phyloP scores from a whole-genome alignment of 2,113 vertebrate species.

The Pipa parva region DNA sequence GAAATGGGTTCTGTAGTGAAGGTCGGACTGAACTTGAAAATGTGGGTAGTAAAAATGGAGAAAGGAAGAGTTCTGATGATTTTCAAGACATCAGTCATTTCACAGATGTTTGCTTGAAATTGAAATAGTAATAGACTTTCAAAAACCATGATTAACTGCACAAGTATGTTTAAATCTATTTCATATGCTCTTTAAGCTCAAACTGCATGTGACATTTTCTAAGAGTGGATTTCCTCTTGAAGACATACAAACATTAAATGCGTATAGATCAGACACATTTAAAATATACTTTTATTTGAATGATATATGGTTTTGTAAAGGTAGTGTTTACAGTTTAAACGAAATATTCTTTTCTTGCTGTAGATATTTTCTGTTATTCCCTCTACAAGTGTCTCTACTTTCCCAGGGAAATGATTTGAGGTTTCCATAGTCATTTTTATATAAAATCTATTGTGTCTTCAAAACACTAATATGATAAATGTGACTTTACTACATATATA shows the following conservation, averaged over 20 bases:
- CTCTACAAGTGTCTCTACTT: not conserved
- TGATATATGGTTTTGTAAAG: slow-evolving; percentile 28
- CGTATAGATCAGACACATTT: slow-evolving; percentile 19
- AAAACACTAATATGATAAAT: not conserved
- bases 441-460: not conserved
- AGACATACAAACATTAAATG: slow-evolving; percentile 21
- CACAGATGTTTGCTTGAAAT: slow-evolving; percentile 42
- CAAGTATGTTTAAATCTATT: slow-evolving; percentile 38
- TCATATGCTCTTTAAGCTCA: slow-evolving; percentile 39
- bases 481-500: too few relatives aligned
- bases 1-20: slow-evolving; percentile 35
- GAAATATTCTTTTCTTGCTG: not conserved
- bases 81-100: slow-evolving; percentile 42
- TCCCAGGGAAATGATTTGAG: not conserved
- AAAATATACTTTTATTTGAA: slow-evolving; percentile 7
- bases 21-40: slow-evolving; percentile 35
- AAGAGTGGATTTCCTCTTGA: slow-evolving; percentile 38
- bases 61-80: slow-evolving; percentile 38
- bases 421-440: not conserved
- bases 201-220: slow-evolving; percentile 36
- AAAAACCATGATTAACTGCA: slow-evolving; percentile 38
- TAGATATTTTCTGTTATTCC: not conserved
- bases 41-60: slow-evolving; percentile 21
- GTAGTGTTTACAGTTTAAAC: slow-evolving; percentile 18
- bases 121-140: slow-evolving; percentile 43